A percentile compares a stretch with the other conserved stretches of the same genome.
These are phyloP conservation scores for Dascillus cervinus DNA, from an alignment of 2,888 invertebrate genomes.

Conservation along the genomic window DNA sequence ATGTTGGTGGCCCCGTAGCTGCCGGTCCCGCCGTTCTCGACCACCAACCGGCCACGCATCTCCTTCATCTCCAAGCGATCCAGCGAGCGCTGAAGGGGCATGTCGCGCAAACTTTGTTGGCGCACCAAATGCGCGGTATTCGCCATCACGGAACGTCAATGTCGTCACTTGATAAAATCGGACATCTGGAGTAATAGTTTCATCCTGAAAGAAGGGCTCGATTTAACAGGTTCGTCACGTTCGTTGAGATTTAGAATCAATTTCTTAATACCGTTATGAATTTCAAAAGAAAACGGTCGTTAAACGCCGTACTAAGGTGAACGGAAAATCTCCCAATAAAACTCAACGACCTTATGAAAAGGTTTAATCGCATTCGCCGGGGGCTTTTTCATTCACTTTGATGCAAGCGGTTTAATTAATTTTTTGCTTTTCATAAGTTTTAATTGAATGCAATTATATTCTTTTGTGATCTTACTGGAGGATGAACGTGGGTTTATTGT, in stretches of 20 bases:
- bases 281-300: neutral
- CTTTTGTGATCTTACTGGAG: too few relatives aligned
- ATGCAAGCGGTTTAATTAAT: too few relatives aligned
- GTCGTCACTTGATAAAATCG: too few relatives aligned
- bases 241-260: constrained; percentile 2
- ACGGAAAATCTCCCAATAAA: neutral
- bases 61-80: constrained; percentile 84
- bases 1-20: constrained; percentile 84
- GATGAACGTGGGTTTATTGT: too few relatives aligned
- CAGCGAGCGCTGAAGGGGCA: constrained; percentile 68
- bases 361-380: neutral
- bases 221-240: constrained; percentile 1
- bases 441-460: too few relatives aligned
- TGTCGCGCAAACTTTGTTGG: constrained; percentile 80
- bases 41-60: constrained; percentile 70
- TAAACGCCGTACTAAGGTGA: neutral
- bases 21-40: constrained; percentile 59
- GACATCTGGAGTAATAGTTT: too few relatives aligned
- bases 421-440: too few relatives aligned
- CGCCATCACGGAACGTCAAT: constrained; percentile 53
- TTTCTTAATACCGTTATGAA: constrained; percentile 2
- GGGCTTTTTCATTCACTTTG: too few relatives aligned
- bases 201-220: too few relatives aligned
- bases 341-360: neutral
- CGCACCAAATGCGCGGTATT: constrained; percentile 85